Percentiles rank a stretch among this genome's conserved stretches.
These are phyloP conservation scores for Condylura cristata DNA, from an alignment of 2,113 vertebrate genomes.

Conservation along the genomic window DNA sequence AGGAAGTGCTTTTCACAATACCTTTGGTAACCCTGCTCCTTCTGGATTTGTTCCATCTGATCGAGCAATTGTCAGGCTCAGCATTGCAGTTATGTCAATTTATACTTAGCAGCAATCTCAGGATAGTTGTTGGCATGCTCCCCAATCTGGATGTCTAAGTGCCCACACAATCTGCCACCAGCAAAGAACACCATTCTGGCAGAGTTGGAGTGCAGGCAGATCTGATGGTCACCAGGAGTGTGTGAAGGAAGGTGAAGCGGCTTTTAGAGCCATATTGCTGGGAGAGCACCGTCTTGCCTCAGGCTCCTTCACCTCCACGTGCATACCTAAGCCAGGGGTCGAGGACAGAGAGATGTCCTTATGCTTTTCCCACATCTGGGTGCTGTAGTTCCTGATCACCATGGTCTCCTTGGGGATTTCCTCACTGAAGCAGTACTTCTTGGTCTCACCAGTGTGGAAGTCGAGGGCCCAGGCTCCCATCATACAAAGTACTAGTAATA, in stretches of 20 bases:
- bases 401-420: too few relatives aligned
- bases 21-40: constrained; percentile 98
- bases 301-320: constrained; percentile 96
- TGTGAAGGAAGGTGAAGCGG: constrained; percentile 96
- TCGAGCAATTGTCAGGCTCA: constrained; percentile 94
- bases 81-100: constrained; percentile 95
- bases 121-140: constrained; percentile 98
- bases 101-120: constrained; percentile 97
- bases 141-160: constrained; percentile 95
- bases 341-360: constrained; percentile 90
- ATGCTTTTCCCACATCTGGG: constrained; percentile 96
- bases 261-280: constrained; percentile 96
- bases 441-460: too few relatives aligned
- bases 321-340: constrained; percentile 96
- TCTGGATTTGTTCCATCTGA: constrained; percentile 97
- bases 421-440: too few relatives aligned
- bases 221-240: constrained; percentile 96
- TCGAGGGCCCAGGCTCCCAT: too few relatives aligned
- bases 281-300: constrained; percentile 95
- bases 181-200: constrained; percentile 96
- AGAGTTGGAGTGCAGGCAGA: constrained; percentile 97
- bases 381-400: constrained; percentile 95
- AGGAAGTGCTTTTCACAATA: constrained; percentile 96
- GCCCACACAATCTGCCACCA: constrained; percentile 94
- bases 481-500: too few relatives aligned